Conservation (phyloP, 2,888 invertebrate species). For the Noctuana brunneofusca region DNA sequence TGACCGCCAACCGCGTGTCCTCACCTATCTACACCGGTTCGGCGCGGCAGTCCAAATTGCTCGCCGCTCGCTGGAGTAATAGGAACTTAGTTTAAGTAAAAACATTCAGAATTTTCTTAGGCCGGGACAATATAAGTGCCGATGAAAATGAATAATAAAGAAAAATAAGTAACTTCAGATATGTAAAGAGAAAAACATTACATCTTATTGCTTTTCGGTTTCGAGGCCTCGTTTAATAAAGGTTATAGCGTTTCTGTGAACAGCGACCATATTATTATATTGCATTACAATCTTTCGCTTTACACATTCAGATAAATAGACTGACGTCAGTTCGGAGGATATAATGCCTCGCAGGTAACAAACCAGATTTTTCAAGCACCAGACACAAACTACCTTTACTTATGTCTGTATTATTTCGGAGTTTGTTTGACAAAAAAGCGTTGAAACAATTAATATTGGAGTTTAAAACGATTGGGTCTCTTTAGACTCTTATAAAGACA, state of each 20-base stretch:
- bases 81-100: too few relatives aligned
- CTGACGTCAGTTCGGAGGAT: conserved; percentile 12
- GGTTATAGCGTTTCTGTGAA: conserved; percentile 7
- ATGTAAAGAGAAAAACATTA: not conserved
- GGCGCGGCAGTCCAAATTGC: too few relatives aligned
- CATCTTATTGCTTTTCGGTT: conserved; percentile 4
- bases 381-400: not conserved
- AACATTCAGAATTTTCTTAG: too few relatives aligned
- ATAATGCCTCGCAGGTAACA: conserved; percentile 27
- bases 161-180: too few relatives aligned
- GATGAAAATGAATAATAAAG: too few relatives aligned
- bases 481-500: not conserved
- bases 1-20: too few relatives aligned
- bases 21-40: too few relatives aligned
- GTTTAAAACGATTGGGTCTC: not conserved
- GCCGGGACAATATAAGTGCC: too few relatives aligned
- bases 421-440: not conserved
- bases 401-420: not conserved
- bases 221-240: conserved; percentile 24
- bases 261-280: conserved; percentile 9
- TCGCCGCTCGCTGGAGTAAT: too few relatives aligned
- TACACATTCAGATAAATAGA: conserved; percentile 14
- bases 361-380: conserved; percentile 9
- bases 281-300: conserved; percentile 16
- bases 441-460: not conserved